phyloP scores from a whole-genome alignment of 2,113 vertebrate genomes.

The Oryzias woworae region DNA sequence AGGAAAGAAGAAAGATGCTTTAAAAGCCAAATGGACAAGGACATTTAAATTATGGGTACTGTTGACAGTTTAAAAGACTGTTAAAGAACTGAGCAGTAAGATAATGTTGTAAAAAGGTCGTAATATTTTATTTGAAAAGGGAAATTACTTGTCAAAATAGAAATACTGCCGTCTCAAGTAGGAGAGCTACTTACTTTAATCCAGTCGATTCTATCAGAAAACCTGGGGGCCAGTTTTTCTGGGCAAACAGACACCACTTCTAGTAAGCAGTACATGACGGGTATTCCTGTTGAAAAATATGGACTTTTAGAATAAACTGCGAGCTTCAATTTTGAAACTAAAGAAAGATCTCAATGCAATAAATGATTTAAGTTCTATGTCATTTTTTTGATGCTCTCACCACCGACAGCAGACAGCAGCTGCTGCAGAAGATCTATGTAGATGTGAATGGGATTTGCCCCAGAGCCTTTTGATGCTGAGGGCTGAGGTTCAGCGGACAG shows the following conservation, averaged over 20 bases:
- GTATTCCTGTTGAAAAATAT: constrained; percentile 80
- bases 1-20: constrained; percentile 16
- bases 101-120: no score
- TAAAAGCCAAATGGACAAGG: not conserved
- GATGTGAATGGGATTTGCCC: constrained; percentile 86
- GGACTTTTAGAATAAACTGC: not conserved
- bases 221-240: constrained; percentile 88
- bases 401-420: constrained; percentile 89
- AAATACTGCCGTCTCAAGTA: not conserved
- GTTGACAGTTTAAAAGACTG: no score
- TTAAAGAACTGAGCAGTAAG: no score
- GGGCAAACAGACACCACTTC: constrained; percentile 94
- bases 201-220: constrained; percentile 93
- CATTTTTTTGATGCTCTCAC: constrained; percentile 62
- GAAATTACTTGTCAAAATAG: not conserved
- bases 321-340: no score
- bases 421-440: constrained; percentile 95
- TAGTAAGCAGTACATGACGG: constrained; percentile 96
- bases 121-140: no score
- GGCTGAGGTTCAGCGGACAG: constrained; percentile 79
- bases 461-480: constrained; percentile 80
- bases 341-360: no score
- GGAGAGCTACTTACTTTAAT: constrained; percentile 85
- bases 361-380: no score
- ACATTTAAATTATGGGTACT: not conserved